Evolutionary conservation across 2,888 invertebrate genomes (phyloP).

Genomic region (Caenorhabditis zanzibari): DNA sequence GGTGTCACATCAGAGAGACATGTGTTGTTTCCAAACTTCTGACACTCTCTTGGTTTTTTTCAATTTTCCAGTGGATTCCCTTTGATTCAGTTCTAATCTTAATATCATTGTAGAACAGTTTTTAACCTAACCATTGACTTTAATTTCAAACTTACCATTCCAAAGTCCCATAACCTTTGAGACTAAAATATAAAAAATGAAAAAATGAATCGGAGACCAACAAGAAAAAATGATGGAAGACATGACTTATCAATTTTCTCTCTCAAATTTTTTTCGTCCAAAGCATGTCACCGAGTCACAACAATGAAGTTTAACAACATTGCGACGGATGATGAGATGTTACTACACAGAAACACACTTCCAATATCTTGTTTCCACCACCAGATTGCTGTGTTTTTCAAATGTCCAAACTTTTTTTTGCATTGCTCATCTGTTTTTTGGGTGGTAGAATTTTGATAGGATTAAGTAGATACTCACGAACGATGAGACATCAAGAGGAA

Average conservation of each 20-base stretch:
- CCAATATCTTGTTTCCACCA: constrained; percentile 43
- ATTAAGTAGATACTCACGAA: constrained; percentile 15
- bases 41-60: constrained; percentile 29
- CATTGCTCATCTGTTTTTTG: constrained; percentile 33
- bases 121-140: neutral
- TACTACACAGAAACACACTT: constrained; percentile 64
- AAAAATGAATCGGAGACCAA: constrained; percentile 10
- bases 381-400: constrained; percentile 18
- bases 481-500: constrained; percentile 41
- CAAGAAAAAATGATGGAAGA: constrained; percentile 30
- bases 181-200: neutral
- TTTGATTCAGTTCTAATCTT: constrained; percentile 5
- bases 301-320: constrained; percentile 65
- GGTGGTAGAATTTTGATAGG: constrained; percentile 11
- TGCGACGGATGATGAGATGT: constrained; percentile 64
- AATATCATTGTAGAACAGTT: neutral
- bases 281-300: constrained; percentile 59
- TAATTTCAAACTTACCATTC: neutral
- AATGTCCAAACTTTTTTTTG: constrained; percentile 18
- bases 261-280: constrained; percentile 28
- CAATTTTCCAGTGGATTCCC: constrained; percentile 40
- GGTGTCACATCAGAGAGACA: constrained; percentile 57
- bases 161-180: constrained; percentile 9
- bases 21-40: constrained; percentile 50
- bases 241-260: constrained; percentile 41